phyloP scores from a whole-genome alignment of 1,140 invertebrate genomes.

The Metaphire vulgaris region DNA sequence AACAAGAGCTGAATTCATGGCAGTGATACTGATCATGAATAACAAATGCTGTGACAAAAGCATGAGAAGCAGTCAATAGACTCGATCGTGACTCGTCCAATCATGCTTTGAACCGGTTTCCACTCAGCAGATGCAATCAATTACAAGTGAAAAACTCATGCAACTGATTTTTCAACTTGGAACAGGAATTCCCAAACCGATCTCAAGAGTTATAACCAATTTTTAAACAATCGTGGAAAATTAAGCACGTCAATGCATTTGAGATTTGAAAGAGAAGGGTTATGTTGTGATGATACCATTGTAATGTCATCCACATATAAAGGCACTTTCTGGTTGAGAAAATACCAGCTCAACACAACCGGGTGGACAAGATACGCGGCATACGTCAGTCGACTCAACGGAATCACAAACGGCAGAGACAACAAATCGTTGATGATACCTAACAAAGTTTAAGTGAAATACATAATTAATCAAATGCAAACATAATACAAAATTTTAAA shows the following conservation, averaged over 20 bases:
- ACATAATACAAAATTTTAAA: no score
- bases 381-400: conserved; percentile 80
- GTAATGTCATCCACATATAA: conserved; percentile 34
- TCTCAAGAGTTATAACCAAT: no score
- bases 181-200: no score
- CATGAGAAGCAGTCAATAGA: conserved; percentile 33
- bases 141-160: no score
- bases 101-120: no score
- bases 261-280: no score
- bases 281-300: conserved; percentile 11
- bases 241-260: no score
- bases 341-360: conserved; percentile 46
- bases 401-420: conserved; percentile 70
- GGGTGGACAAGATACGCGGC: conserved; percentile 79
- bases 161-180: no score
- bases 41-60: conserved; percentile 32
- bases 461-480: conserved; percentile 19
- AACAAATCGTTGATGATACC: conserved; percentile 65
- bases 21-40: conserved; percentile 34
- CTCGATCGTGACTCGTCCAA: no score
- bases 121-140: no score
- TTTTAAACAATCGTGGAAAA: no score
- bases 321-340: conserved; percentile 40
- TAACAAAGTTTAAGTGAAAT: conserved; percentile 40
- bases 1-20: conserved; percentile 33